Evolutionary conservation across 2,113 vertebrate species (phyloP).

Genomic region (Grammatotria lemairii): DNA sequence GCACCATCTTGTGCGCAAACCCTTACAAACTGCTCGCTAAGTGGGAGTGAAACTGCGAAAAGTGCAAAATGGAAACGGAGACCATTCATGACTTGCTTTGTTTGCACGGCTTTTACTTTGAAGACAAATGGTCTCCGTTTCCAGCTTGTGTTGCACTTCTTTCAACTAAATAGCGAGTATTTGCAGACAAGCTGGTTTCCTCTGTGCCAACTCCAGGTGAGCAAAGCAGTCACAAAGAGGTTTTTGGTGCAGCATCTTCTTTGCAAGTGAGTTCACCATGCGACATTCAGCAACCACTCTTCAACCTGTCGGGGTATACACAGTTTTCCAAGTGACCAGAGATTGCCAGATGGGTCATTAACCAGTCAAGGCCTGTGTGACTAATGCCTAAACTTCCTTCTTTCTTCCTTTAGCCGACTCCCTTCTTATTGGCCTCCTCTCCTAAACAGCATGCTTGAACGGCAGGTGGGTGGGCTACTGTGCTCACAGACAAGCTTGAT

Average conservation of each 20-base stretch:
- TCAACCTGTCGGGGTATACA: neutral
- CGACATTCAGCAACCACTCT: neutral
- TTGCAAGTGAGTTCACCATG: neutral
- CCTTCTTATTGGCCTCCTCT: neutral
- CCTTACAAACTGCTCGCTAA: neutral
- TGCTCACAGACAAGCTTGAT: neutral
- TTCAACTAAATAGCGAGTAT: neutral
- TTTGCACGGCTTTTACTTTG: neutral
- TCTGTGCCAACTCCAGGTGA: neutral
- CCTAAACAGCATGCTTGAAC: neutral
- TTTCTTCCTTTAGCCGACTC: neutral
- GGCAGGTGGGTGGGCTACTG: neutral
- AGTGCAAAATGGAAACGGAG: neutral
- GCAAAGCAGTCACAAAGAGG: neutral
- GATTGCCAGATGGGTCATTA: neutral
- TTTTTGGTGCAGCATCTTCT: neutral
- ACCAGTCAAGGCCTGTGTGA: neutral
- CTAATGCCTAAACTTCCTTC: neutral
- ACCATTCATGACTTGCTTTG: neutral
- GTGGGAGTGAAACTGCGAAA: neutral
- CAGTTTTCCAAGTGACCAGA: neutral
- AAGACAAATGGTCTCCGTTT: neutral
- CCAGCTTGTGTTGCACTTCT: neutral
- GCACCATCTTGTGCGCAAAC: neutral
- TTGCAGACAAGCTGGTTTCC: neutral